phyloP scores from a whole-genome alignment of 1,140 invertebrate genomes.

The Drosophila ananassae region DNA sequence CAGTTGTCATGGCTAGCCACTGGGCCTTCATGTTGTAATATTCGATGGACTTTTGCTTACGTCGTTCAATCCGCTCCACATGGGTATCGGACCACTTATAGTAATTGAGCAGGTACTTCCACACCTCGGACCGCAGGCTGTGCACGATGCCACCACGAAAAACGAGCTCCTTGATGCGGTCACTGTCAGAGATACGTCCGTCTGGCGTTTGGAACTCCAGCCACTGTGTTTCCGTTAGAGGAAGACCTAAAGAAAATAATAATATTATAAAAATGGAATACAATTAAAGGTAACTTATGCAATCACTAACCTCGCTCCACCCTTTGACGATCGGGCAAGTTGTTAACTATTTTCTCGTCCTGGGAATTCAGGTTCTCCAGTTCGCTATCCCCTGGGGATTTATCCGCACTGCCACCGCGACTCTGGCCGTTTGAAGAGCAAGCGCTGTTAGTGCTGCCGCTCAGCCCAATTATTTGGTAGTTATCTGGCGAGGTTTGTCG shows the following conservation, averaged over 20 bases:
- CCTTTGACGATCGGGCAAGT: slow-evolving; percentile 67
- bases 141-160: slow-evolving; percentile 93
- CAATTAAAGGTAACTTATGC: background rate
- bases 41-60: slow-evolving; percentile 91
- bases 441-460: slow-evolving; percentile 69
- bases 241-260: slow-evolving; percentile 68
- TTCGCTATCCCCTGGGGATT: slow-evolving; percentile 75
- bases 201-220: slow-evolving; percentile 89
- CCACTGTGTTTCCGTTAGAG: slow-evolving; percentile 93
- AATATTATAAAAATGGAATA: background rate
- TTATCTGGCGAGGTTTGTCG: slow-evolving; percentile 69
- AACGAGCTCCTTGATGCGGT: slow-evolving; percentile 91
- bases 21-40: slow-evolving; percentile 98
- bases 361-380: slow-evolving; percentile 76
- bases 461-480: slow-evolving; percentile 73
- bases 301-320: slow-evolving; percentile 56
- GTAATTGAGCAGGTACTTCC: slow-evolving; percentile 97
- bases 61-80: slow-evolving; percentile 88
- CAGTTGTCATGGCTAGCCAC: slow-evolving; percentile 95
- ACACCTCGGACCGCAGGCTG: slow-evolving; percentile 92
- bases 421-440: slow-evolving; percentile 67
- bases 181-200: slow-evolving; percentile 89
- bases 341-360: slow-evolving; percentile 76
- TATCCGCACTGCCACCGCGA: slow-evolving; percentile 68
- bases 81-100: slow-evolving; percentile 93